Conservation (phyloP, 2,113 vertebrate species). For the Columba livia region DNA sequence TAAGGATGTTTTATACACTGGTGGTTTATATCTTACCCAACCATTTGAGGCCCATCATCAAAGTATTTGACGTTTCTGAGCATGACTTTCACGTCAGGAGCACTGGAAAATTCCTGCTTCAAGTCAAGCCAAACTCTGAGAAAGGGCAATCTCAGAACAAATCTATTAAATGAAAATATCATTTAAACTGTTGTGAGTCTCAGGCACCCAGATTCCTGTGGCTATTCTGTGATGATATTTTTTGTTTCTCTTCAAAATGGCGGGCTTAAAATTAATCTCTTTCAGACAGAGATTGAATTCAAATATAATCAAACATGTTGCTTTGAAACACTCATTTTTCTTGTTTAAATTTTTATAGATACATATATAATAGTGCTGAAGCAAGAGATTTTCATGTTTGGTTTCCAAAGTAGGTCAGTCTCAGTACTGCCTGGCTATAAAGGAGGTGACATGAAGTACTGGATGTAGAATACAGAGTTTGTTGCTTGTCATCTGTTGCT, state of each 20-base stretch:
- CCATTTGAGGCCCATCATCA: neutral
- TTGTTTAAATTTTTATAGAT: conserved; percentile 30
- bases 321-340: conserved; percentile 31
- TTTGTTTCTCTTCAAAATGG: conserved; percentile 1
- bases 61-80: neutral
- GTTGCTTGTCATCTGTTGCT: neutral
- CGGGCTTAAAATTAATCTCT: conserved; percentile 36
- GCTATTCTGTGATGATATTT: neutral
- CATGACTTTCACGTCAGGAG: neutral
- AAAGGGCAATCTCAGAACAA: neutral
- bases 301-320: conserved; percentile 22
- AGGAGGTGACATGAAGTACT: neutral
- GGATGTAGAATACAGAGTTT: neutral
- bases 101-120: neutral
- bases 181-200: neutral
- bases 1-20: neutral
- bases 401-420: neutral
- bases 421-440: neutral
- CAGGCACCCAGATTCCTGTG: neutral
- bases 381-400: neutral
- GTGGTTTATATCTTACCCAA: neutral
- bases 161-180: neutral
- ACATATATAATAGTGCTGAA: neutral
- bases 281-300: conserved; percentile 37
- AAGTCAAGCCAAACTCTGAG: neutral